phyloP scores from a whole-genome alignment of 1,140 invertebrate genomes.

The Drosophila yakuba region DNA sequence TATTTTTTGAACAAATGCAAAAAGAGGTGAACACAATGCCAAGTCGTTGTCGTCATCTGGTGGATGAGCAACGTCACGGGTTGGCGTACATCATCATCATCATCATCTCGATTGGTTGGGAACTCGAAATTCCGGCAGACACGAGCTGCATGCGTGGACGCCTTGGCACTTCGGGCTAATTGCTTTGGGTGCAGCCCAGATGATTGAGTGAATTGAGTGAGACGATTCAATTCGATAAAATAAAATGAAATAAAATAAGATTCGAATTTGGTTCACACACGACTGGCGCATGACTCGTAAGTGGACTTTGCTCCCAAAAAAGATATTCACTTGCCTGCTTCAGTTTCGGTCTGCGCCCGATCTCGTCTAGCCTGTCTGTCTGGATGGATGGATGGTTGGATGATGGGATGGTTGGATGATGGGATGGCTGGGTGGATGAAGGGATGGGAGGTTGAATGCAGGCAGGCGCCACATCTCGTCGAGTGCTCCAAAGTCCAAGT shows the following conservation, averaged over 20 bases:
- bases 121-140: constrained; percentile 31
- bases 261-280: constrained; percentile 50
- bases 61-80: constrained; percentile 34
- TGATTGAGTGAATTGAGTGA: constrained; percentile 46
- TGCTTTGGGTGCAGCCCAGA: constrained; percentile 49
- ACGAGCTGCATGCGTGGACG: constrained; percentile 62
- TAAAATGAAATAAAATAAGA: constrained; percentile 13
- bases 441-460: no score
- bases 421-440: constrained; percentile 9
- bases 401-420: neutral
- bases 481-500: constrained; percentile 60
- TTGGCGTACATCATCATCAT: constrained; percentile 1
- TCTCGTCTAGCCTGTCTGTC: constrained; percentile 59
- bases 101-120: constrained; percentile 29
- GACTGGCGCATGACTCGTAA: constrained; percentile 73
- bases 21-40: constrained; percentile 11
- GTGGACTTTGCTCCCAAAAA: constrained; percentile 59
- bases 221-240: constrained; percentile 23
- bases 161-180: constrained; percentile 38
- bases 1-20: constrained; percentile 33
- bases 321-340: constrained; percentile 30
- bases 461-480: constrained; percentile 39
- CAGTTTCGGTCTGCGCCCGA: constrained; percentile 27
- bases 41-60: constrained; percentile 25
- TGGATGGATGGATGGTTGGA: constrained; percentile 20